phyloP scores from a whole-genome alignment of 2,888 invertebrate species.

The Tetragonisca angustula region DNA sequence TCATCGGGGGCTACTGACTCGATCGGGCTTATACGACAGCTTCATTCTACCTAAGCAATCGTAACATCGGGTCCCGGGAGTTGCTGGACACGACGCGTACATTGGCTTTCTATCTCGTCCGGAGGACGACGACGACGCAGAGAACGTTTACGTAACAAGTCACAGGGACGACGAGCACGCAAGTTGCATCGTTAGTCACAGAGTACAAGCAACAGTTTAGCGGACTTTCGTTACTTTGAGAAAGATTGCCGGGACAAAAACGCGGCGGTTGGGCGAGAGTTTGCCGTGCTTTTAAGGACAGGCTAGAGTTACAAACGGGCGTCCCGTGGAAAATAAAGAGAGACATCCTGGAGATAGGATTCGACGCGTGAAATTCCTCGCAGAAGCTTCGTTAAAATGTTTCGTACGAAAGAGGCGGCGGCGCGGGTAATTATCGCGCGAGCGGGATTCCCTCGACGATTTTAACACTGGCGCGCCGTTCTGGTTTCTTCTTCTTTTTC shows the following conservation, averaged over 20 bases:
- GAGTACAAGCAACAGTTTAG: conserved; percentile 24
- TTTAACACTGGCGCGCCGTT: too few species aligned
- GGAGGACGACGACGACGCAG: background rate
- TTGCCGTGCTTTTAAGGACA: background rate
- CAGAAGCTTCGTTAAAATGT: too few species aligned
- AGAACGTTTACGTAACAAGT: conserved; percentile 43
- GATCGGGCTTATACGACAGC: conserved; percentile 40
- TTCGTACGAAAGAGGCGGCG: too few species aligned
- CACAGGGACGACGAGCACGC: background rate
- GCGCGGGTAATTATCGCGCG: too few species aligned
- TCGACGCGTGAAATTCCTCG: background rate
- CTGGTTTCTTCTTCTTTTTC: too few species aligned
- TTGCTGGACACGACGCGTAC: background rate
- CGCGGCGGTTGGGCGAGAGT: background rate
- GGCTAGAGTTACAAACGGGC: background rate
- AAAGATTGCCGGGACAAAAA: conserved; percentile 1
- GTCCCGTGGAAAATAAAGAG: background rate
- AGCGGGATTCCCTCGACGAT: too few species aligned
- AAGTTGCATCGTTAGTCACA: conserved; percentile 6
- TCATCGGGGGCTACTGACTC: conserved; percentile 59
- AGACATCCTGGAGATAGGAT: background rate
- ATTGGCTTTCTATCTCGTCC: conserved; percentile 8
- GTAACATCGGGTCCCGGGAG: conserved; percentile 17
- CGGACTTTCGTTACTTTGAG: background rate
- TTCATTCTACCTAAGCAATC: conserved; percentile 48